These are phyloP conservation scores for Callinectes sapidus DNA, from an alignment of 2,888 invertebrate species.

Conservation along the genomic window DNA sequence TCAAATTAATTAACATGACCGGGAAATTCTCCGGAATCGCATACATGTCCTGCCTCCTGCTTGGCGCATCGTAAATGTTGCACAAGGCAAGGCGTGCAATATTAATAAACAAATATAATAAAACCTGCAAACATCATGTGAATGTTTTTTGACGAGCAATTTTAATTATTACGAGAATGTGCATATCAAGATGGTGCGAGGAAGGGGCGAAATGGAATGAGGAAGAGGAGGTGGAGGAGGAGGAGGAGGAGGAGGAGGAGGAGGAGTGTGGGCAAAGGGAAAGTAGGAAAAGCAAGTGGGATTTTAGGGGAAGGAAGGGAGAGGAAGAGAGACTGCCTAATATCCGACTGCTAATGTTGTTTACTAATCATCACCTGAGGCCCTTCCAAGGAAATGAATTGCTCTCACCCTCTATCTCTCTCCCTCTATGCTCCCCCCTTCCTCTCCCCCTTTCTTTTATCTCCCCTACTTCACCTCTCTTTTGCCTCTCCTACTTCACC, in stretches of 20 bases:
- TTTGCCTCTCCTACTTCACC: background rate
- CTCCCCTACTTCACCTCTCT: background rate
- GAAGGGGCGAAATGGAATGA: background rate
- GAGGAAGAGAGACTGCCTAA: conserved; percentile 40
- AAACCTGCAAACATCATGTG: background rate
- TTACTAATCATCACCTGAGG: conserved; percentile 51
- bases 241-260: conserved; percentile 7
- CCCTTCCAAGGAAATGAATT: conserved; percentile 53
- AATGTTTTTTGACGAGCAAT: background rate
- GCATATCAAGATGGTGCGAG: background rate
- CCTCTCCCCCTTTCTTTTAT: background rate
- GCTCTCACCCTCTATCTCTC: background rate
- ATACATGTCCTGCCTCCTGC: background rate
- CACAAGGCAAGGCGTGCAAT: background rate
- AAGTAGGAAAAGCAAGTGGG: background rate
- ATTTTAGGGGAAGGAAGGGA: conserved; percentile 2
- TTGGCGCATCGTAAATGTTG: background rate
- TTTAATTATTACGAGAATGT: conserved; percentile 13
- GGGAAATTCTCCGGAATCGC: background rate
- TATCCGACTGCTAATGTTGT: conserved; percentile 59
- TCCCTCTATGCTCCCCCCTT: background rate
- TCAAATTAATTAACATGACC: conserved; percentile 22
- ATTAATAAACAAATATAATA: conserved; percentile 12
- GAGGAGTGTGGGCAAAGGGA: background rate
- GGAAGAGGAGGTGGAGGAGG: background rate